These are phyloP conservation scores for Nasonia giraulti DNA, from an alignment of 1,140 invertebrate species.

Conservation along the genomic window DNA sequence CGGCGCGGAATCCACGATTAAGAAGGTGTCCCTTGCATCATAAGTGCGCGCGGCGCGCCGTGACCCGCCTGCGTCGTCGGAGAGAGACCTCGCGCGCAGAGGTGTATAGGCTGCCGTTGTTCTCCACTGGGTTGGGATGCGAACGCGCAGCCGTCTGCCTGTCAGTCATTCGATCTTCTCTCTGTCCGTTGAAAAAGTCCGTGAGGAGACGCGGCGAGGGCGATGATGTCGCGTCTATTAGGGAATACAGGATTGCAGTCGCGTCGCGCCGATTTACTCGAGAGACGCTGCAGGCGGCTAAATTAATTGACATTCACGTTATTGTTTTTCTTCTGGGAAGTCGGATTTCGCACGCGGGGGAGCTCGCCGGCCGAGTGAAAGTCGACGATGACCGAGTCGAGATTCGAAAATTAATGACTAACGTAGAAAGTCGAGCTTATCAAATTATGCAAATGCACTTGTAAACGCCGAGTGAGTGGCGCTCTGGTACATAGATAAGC, in stretches of 20 bases:
- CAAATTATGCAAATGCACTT: background rate
- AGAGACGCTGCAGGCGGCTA: background rate
- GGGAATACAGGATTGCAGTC: conserved; percentile 31
- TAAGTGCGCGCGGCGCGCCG: conserved; percentile 28
- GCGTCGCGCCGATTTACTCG: conserved; percentile 27
- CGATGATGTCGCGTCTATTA: conserved; percentile 19
- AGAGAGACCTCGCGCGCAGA: background rate
- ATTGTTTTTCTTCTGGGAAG: background rate
- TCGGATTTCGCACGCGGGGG: background rate
- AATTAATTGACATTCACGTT: conserved; percentile 42
- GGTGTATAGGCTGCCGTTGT: too few relatives aligned
- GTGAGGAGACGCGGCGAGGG: background rate
- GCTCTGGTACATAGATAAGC: background rate
- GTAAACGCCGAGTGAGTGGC: background rate
- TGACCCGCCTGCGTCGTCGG: conserved; percentile 5
- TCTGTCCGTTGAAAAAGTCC: conserved; percentile 14
- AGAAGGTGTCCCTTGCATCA: conserved; percentile 32
- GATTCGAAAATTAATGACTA: background rate
- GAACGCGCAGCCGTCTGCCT: conserved; percentile 1
- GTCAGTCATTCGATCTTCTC: conserved; percentile 35
- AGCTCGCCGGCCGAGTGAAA: background rate
- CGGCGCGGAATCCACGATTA: conserved; percentile 35
- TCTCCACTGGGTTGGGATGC: conserved; percentile 2
- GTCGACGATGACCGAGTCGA: too few relatives aligned
- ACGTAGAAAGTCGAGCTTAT: background rate